These are phyloP conservation scores for Gulo gulo DNA, from an alignment of 2,113 vertebrate species.

Conservation along the genomic window DNA sequence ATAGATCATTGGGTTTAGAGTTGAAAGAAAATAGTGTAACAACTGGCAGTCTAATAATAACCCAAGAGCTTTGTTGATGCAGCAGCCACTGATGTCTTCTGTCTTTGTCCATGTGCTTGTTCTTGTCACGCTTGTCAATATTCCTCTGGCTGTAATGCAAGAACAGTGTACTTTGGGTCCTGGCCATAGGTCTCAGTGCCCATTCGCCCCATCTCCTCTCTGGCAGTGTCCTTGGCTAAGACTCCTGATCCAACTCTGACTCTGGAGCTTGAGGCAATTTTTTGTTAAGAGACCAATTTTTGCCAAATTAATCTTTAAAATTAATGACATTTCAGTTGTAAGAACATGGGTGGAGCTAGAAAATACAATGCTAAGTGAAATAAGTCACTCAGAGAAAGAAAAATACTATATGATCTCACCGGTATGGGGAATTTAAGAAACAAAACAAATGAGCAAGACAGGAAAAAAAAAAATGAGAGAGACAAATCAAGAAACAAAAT, in stretches of 20 bases:
- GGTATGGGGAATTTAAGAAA: not conserved
- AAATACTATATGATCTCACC: not conserved
- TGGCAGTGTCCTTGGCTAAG: not conserved
- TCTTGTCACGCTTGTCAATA: not conserved
- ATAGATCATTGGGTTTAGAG: not conserved
- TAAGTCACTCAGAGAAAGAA: not conserved
- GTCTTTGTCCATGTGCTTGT: not conserved
- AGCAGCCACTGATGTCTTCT: not conserved
- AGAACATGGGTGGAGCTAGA: not conserved
- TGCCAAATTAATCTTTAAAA: not conserved
- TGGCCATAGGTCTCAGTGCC: not conserved
- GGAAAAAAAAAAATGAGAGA: not conserved
- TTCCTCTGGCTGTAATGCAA: not conserved
- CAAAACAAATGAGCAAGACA: not conserved
- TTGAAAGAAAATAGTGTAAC: slow-evolving; percentile 23
- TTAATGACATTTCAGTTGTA: not conserved
- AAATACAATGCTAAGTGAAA: not conserved
- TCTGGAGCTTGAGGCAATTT: not conserved
- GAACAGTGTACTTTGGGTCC: not conserved
- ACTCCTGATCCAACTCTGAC: not conserved
- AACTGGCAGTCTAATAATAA: slow-evolving; percentile 17
- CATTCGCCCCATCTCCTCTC: not conserved
- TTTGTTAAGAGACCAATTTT: not conserved
- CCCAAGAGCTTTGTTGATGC: not conserved
- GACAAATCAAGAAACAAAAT: not conserved